Base-by-base conservation (phyloP, 2,113 vertebrate genomes). In the Nanger granti region DNA sequence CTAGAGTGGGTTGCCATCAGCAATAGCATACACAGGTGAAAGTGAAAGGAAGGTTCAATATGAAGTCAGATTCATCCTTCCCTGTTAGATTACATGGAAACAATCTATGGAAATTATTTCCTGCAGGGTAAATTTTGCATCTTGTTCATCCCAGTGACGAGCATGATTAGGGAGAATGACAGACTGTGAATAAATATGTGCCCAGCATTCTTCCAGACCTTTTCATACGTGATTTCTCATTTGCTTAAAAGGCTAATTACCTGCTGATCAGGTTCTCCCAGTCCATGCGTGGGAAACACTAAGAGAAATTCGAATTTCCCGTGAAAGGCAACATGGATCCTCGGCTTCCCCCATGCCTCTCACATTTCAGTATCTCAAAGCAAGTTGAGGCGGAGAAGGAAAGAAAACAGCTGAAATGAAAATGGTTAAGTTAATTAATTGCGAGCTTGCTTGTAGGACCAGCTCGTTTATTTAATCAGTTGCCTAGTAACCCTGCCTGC, bases 361-460 rank as follows among this genome's bases (percentile, higher is more conserved):
- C 97, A 89, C 95, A 96, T 98, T 96, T 98, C 98, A 95, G 93
- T 86, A 41, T 97, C 98, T 98, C 96, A 41, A 98, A 94, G 95
- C 97, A 73, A 94, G 93, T 76, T 96, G 97, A 97, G 97, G 93
- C 88, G 93, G 89, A 98, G 94, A 98, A 87, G 95, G 96, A 97
- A 91, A 89, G 98, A 98, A 98, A 98, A 98, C 98, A 98, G 98
- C 98, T 91, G 95, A 98, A 98, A 99, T 98, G 98, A 99, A 99
- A 99, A 99, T 98, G 99, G 98, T 98, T 99, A 98, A 97, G 98
- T 99, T 99, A 99, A 99, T 99, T 99, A 99, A 99, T 99, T 98
- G 98, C 97, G 97, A 99, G 98, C 98, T 97, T 89, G 98, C 98
- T 99, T 98, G 98, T 98, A 99, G 99, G 98, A 98, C 99, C 98